Conservation (phyloP, 2,888 invertebrate genomes). For the Corbicula japonica region DNA sequence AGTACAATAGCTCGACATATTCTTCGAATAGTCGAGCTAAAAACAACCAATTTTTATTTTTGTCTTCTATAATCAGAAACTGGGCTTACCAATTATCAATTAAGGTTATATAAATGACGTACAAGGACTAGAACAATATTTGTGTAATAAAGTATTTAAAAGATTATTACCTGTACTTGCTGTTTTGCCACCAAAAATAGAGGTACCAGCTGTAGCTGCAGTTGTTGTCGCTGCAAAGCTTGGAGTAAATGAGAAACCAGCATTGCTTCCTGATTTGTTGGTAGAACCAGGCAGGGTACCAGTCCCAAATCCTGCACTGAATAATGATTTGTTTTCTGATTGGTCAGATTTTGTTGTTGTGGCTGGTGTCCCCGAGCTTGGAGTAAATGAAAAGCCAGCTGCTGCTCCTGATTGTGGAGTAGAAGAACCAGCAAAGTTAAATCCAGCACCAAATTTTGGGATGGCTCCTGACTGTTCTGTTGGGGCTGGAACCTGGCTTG, state of each 20-base stretch:
- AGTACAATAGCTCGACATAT: no score
- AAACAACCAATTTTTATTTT: no score
- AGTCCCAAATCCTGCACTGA: slow-evolving; percentile 22
- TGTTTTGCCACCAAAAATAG: not conserved
- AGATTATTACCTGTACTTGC: not conserved
- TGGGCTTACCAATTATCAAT: no score
- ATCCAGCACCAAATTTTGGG: slow-evolving; percentile 38
- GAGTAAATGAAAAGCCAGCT: slow-evolving; percentile 9
- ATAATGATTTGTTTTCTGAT: slow-evolving; percentile 37
- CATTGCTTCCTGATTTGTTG: slow-evolving; percentile 32
- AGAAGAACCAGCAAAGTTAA: slow-evolving; percentile 7
- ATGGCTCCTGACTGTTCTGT: slow-evolving; percentile 7
- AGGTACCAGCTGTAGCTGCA: slow-evolving; percentile 2
- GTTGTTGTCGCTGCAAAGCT: slow-evolving; percentile 22
- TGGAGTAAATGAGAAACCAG: slow-evolving; percentile 29
- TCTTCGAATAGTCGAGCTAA: no score
- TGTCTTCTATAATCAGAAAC: no score
- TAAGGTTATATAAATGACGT: no score
- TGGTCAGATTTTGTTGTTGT: slow-evolving; percentile 28
- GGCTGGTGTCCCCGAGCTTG: not conserved
- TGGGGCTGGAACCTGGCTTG: not conserved
- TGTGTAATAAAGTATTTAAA: no score
- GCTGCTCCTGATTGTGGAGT: not conserved
- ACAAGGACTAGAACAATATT: no score
- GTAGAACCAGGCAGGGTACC: slow-evolving; percentile 12